Percentiles rank a stretch among this genome's conserved stretches.
phyloP scores from a whole-genome alignment of 2,797 vertebrate genomes.

The Hapalemur alaotrensis region DNA sequence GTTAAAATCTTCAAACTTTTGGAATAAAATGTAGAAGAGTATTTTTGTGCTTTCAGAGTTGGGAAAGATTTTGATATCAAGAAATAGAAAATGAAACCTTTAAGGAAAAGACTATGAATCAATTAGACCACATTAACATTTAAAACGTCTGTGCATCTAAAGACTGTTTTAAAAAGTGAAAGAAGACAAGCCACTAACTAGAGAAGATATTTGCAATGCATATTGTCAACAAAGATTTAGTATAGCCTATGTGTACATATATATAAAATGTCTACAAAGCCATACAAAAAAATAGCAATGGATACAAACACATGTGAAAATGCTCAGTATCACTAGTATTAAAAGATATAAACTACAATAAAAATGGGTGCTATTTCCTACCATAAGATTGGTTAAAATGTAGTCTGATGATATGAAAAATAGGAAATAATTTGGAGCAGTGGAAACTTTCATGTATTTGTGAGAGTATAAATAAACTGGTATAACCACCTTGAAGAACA shows the following conservation, averaged over 20 bases:
- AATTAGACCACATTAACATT: slow-evolving; percentile 1
- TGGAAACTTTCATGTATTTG: neutral
- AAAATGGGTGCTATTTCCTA: neutral
- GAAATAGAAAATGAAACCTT: neutral
- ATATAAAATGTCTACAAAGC: neutral
- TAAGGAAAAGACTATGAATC: neutral
- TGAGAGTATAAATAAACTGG: neutral
- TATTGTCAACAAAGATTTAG: neutral
- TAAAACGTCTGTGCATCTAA: neutral
- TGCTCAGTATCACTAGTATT: neutral
- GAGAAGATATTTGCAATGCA: neutral
- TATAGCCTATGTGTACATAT: neutral
- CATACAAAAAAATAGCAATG: neutral
- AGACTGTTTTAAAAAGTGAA: neutral
- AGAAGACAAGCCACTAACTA: neutral
- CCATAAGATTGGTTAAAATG: neutral
- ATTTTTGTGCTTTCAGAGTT: neutral
- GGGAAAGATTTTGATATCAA: neutral
- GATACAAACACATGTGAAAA: neutral
- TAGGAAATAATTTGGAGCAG: neutral
- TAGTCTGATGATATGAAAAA: neutral
- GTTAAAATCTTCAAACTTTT: neutral
- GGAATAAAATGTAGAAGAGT: neutral
- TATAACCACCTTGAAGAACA: neutral
- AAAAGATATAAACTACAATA: neutral